phyloP scores from a whole-genome alignment of 2,888 invertebrate genomes.

The Metacarcinus magister region DNA sequence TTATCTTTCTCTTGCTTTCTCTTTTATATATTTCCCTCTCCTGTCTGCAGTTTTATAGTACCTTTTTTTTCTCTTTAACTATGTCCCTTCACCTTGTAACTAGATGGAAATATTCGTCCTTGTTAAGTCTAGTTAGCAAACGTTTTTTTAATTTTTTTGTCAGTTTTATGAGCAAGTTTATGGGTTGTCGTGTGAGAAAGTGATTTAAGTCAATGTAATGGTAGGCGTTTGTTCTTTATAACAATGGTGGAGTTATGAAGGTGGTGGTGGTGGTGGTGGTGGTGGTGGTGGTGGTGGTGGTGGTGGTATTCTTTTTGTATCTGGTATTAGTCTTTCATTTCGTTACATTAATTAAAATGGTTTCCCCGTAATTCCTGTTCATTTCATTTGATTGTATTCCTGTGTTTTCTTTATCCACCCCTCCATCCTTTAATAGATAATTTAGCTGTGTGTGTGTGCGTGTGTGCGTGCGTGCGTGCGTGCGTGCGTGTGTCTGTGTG shows the following conservation, averaged over 20 bases:
- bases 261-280: neutral
- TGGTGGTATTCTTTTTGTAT: neutral
- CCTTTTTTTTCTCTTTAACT: neutral
- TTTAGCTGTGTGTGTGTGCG: neutral
- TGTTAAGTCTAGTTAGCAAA: neutral
- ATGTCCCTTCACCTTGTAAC: neutral
- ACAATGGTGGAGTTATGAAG: neutral
- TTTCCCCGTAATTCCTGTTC: neutral
- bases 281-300: neutral
- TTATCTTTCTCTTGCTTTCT: neutral
- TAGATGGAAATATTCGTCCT: neutral
- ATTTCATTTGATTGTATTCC: neutral
- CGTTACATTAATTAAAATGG: constrained; percentile 9
- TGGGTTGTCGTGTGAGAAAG: neutral
- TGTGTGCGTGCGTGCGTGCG: neutral
- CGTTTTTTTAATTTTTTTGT: neutral
- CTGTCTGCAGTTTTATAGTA: neutral
- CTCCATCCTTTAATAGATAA: neutral
- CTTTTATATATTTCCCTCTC: neutral
- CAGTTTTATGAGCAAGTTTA: neutral
- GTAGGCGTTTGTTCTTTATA: neutral
- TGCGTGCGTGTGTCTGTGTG: neutral
- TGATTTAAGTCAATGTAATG: neutral
- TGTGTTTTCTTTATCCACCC: neutral
- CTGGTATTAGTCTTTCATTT: neutral